Evolutionary conservation across 2,888 invertebrate species (phyloP).

Genomic region (Vannuccia rotundouncinata): DNA sequence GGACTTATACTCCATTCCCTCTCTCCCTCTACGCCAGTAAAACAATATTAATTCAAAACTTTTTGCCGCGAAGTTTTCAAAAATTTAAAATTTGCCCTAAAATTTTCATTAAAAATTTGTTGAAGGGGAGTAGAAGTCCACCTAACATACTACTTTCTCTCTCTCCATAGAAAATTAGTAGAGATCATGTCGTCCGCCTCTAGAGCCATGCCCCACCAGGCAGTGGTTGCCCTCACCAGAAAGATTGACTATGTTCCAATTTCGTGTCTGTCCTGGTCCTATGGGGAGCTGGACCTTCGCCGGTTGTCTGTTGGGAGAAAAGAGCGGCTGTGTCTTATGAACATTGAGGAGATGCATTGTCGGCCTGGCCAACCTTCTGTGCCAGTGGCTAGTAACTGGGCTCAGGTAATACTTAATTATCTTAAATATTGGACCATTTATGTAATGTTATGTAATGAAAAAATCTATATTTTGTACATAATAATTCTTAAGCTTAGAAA

Average conservation of each 20-base stretch:
- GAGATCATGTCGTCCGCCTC: neutral
- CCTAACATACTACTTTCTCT: neutral
- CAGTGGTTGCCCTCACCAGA: neutral
- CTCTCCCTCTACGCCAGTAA: no score
- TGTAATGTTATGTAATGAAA: no score
- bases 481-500: no score
- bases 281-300: neutral
- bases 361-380: conserved; percentile 14
- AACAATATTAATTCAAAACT: no score
- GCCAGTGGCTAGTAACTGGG: conserved; percentile 3
- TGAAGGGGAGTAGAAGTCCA: neutral
- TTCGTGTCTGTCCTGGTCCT: neutral
- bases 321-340: neutral
- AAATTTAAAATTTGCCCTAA: no score
- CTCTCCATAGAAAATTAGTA: neutral
- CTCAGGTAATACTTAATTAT: no score
- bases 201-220: neutral
- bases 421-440: no score
- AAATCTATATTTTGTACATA: no score
- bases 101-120: no score
- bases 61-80: no score
- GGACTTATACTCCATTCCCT: no score
- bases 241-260: neutral
- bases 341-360: neutral
- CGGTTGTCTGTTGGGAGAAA: neutral